phyloP scores from a whole-genome alignment of 1,140 invertebrate species.

The Pollicipes pollicipes region DNA sequence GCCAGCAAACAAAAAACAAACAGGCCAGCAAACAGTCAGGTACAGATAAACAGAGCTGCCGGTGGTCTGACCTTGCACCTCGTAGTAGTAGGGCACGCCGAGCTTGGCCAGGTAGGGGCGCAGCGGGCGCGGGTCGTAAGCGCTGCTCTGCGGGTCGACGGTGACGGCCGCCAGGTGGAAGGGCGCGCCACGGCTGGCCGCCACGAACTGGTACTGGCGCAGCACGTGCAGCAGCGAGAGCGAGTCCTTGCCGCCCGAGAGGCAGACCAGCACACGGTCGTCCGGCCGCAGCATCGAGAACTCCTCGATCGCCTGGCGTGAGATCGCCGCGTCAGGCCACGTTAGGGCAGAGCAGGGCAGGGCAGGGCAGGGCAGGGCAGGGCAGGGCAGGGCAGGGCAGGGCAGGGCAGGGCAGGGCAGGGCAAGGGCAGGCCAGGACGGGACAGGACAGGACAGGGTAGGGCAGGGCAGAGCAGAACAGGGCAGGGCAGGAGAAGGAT shows the following conservation, averaged over 20 bases:
- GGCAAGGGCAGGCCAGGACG: too few relatives aligned
- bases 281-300: slow-evolving; percentile 69
- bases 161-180: slow-evolving; percentile 60
- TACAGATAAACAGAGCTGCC: neutral
- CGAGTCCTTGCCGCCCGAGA: slow-evolving; percentile 66
- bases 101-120: slow-evolving; percentile 47
- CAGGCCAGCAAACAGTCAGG: too few relatives aligned
- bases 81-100: slow-evolving; percentile 50
- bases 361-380: too few relatives aligned
- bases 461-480: too few relatives aligned
- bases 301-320: slow-evolving; percentile 50
- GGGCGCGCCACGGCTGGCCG: slow-evolving; percentile 46
- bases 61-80: slow-evolving; percentile 35
- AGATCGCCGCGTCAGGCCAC: neutral
- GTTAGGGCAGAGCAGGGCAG: too few relatives aligned
- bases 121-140: slow-evolving; percentile 44
- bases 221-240: slow-evolving; percentile 62
- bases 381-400: too few relatives aligned
- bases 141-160: slow-evolving; percentile 41
- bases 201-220: slow-evolving; percentile 63
- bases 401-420: too few relatives aligned
- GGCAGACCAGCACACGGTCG: slow-evolving; percentile 62
- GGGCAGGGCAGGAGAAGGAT: too few relatives aligned
- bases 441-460: too few relatives aligned
- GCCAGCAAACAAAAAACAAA: too few relatives aligned